Percentiles rank a stretch among this genome's conserved stretches.
phyloP scores from a whole-genome alignment of 2,113 vertebrate genomes.

The Peromyscus maniculatus region DNA sequence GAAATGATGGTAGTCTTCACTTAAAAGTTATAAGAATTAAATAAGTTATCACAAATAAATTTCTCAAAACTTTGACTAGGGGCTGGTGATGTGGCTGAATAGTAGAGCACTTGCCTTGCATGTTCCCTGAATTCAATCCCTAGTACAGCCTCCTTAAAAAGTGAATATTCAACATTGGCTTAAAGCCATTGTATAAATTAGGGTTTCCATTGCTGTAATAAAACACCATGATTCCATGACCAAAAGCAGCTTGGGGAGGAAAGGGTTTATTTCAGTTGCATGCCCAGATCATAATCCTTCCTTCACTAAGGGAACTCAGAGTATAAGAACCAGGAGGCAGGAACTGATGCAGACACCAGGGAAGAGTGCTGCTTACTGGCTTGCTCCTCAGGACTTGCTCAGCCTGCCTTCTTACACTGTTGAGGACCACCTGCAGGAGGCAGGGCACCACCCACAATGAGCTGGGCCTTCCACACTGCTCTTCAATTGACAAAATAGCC shows the following conservation, averaged over 20 bases:
- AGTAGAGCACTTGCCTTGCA: neutral
- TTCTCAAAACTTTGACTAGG: slow-evolving; percentile 1
- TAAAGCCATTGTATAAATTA: neutral
- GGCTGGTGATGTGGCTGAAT: neutral
- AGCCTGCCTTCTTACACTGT: neutral
- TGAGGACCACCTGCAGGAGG: neutral
- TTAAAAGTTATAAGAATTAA: slow-evolving; percentile 39
- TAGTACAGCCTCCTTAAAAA: neutral
- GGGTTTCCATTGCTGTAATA: neutral
- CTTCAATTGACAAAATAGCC: neutral
- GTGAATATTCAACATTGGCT: neutral
- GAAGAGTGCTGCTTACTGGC: neutral
- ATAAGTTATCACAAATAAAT: neutral
- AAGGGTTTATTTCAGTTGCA: neutral
- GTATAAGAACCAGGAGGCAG: neutral
- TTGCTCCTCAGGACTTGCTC: neutral
- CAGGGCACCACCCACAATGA: neutral
- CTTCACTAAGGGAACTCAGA: neutral
- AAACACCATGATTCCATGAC: neutral
- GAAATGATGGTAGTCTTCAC: neutral
- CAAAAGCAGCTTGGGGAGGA: neutral
- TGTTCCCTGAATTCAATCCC: neutral
- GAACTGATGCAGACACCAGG: neutral
- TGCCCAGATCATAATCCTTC: neutral
- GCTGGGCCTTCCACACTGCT: neutral